Base-by-base conservation (phyloP, 2,113 vertebrate species). In the Mirounga angustirostris region DNA sequence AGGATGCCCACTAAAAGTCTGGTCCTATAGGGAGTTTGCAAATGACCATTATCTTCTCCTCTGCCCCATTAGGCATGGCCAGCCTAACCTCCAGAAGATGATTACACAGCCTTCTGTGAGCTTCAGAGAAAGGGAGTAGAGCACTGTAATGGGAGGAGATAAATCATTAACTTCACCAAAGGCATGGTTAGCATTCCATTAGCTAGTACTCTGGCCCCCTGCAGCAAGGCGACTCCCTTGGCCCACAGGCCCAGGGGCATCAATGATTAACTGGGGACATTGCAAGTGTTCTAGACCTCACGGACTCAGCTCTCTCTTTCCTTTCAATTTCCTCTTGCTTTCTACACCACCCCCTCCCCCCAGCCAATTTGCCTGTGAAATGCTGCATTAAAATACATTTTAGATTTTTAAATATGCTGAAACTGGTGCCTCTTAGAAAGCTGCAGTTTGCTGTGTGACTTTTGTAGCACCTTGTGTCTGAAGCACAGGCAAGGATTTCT, bases 261-360 rank as follows among this genome's bases (percentile, higher is more conserved):
- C 94, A 98, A 98, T 98, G 92, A 96, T 98, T 98, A 98, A 98
- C 98, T 86, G 46, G 83, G 78, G 36, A 95, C 83, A 81, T 0
- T 61, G 79, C 36, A n/a, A 85, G 40, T 1, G 0, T 74, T 95
- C 94, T 65, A 85, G 76, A 94, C 5, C 80, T 96, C 40, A 59
- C 93, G 87, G 80, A 87, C 79, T 81, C 0, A 33, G 26, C 50
- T 88, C 58, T 24, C 26, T 88, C 52, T 74, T 21, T 83, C 28
- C 86, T 83, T 76, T 56, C 50, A 63, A 36, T 91, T 87, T 84
- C 78, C 46, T 52, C 63, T 95, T 83, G 61, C 83, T 89, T 59
- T 95, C 22, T 81, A 78, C 21, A 83, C 52, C 5, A 50, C 21
- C 58, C 74, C 30, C 43, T 12, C 30, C 5, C 33, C 11, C 14